Conservation (phyloP, 2,888 invertebrate genomes). For the Eudemis profundana region DNA sequence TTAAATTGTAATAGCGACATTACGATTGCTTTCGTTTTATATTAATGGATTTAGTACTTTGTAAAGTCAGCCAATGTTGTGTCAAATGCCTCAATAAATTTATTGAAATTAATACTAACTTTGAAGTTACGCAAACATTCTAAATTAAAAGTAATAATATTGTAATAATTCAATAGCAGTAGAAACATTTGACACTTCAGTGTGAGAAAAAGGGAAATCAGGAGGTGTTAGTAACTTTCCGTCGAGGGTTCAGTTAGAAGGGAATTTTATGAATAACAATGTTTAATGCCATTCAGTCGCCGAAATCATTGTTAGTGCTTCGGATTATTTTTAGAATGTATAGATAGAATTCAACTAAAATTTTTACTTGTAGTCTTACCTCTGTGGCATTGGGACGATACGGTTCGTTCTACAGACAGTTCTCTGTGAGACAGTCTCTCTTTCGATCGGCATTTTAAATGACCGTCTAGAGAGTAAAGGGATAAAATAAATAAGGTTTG, state of each 20-base stretch:
- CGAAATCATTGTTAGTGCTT: constrained; percentile 52
- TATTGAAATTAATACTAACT: not conserved
- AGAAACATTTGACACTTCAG: constrained; percentile 54
- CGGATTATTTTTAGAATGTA: constrained; percentile 50
- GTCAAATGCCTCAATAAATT: constrained; percentile 50
- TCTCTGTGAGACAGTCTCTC: constrained; percentile 85
- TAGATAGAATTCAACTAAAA: constrained; percentile 69
- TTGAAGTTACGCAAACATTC: not conserved
- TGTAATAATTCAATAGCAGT: not conserved
- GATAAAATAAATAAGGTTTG: constrained; percentile 86
- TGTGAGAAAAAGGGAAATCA: constrained; percentile 48
- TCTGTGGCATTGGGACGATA: constrained; percentile 81
- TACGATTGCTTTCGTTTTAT: not conserved
- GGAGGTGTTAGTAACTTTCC: constrained; percentile 47
- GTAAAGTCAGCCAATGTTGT: constrained; percentile 57
- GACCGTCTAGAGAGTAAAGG: constrained; percentile 89
- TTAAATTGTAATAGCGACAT: not conserved
- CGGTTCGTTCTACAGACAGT: constrained; percentile 85
- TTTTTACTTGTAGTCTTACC: constrained; percentile 80
- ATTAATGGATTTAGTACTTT: constrained; percentile 29
- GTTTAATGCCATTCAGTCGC: constrained; percentile 49
- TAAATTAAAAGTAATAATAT: not conserved
- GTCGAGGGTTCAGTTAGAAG: constrained; percentile 44
- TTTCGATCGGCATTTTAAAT: constrained; percentile 86
- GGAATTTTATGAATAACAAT: constrained; percentile 39